Conservation (phyloP, 2,113 vertebrate species). For the Vicugna pacos region DNA sequence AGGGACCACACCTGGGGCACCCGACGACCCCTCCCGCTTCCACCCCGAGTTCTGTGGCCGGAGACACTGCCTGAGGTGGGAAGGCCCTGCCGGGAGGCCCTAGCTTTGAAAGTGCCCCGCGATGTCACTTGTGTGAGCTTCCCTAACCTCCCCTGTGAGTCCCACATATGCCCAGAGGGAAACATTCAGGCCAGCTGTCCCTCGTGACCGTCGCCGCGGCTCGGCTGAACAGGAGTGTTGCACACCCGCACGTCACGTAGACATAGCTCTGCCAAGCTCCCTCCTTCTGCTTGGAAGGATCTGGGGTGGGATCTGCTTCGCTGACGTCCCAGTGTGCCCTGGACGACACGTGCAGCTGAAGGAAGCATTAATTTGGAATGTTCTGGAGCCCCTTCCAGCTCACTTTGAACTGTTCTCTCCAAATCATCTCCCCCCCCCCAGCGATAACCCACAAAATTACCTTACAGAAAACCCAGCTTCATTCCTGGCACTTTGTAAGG, state of each 20-base stretch:
- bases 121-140: not conserved
- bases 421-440: not conserved
- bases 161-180: not conserved
- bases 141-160: not conserved
- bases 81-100: not conserved
- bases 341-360: not conserved
- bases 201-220: not conserved
- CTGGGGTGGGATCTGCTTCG: not conserved
- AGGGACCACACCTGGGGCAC: not conserved
- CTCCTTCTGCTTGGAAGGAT: not conserved
- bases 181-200: not conserved
- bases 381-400: not conserved
- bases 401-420: not conserved
- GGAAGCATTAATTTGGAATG: not conserved
- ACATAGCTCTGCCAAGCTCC: not conserved
- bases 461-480: not conserved
- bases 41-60: too few relatives aligned
- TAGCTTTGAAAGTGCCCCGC: not conserved
- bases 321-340: rapidly evolving
- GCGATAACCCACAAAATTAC: not conserved
- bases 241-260: rapidly evolving
- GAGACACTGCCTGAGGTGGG: not conserved
- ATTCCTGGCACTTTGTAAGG: not conserved
- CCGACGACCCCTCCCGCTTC: too few relatives aligned
- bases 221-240: not conserved